A percentile compares a stretch with the other conserved stretches of the same genome.
phyloP scores from a whole-genome alignment of 2,888 invertebrate genomes.

The Xanthostigma xanthostigma region DNA sequence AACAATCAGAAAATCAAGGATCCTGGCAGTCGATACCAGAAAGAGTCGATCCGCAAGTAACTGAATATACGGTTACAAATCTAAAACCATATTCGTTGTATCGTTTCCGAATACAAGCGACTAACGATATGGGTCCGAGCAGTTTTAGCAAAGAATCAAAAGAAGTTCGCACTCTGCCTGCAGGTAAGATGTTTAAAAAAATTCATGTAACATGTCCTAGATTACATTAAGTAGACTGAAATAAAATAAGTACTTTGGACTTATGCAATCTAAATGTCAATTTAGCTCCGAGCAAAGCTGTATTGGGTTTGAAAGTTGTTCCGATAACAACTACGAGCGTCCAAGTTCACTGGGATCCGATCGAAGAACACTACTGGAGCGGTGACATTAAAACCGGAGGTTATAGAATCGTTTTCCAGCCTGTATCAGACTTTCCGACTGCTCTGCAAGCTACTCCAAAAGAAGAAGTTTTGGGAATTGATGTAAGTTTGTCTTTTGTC shows the following conservation, averaged over 20 bases:
- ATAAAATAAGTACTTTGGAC: background rate
- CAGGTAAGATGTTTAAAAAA: slow-evolving; percentile 34
- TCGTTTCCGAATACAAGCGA: slow-evolving; percentile 85
- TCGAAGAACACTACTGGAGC: slow-evolving; percentile 69
- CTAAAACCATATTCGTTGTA: slow-evolving; percentile 81
- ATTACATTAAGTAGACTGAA: background rate
- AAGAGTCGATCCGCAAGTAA: slow-evolving; percentile 72
- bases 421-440: slow-evolving; percentile 75
- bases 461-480: slow-evolving; percentile 67
- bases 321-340: slow-evolving; percentile 92
- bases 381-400: slow-evolving; percentile 79
- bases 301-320: slow-evolving; percentile 68
- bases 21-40: slow-evolving; percentile 77
- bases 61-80: slow-evolving; percentile 72
- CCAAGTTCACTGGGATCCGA: slow-evolving; percentile 76
- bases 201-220: background rate
- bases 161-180: slow-evolving; percentile 74
- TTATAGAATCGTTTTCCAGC: slow-evolving; percentile 78
- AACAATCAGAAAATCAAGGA: slow-evolving; percentile 72
- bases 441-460: slow-evolving; percentile 72
- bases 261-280: slow-evolving; percentile 7
- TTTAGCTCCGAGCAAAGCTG: slow-evolving; percentile 70
- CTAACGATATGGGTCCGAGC: slow-evolving; percentile 91
- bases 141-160: slow-evolving; percentile 80
- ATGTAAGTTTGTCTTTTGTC: slow-evolving; percentile 32